These are phyloP conservation scores for Liposcelis brunnea DNA, from an alignment of 2,888 invertebrate genomes.

Conservation along the genomic window DNA sequence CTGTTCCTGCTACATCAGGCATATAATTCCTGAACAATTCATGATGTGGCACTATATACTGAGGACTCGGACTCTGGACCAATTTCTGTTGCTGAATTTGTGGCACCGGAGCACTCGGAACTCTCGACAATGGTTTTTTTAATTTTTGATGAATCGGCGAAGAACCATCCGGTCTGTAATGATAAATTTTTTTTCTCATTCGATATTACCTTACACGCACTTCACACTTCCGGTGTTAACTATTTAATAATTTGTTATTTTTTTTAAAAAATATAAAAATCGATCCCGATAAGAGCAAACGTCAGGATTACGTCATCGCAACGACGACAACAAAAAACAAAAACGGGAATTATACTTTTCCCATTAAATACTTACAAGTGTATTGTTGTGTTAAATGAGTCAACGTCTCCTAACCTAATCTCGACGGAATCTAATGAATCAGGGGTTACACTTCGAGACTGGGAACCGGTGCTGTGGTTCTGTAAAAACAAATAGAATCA, in stretches of 20 bases:
- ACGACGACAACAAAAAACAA: too few relatives aligned
- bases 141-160: neutral
- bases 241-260: neutral
- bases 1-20: conserved; percentile 3
- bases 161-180: neutral
- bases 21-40: conserved; percentile 1
- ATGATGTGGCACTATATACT: neutral
- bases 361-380: conserved; percentile 8
- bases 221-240: neutral
- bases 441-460: conserved; percentile 75
- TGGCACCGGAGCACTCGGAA: conserved; percentile 4
- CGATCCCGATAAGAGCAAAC: too few relatives aligned
- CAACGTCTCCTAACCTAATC: conserved; percentile 11
- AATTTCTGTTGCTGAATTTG: neutral
- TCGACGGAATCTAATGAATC: conserved; percentile 63
- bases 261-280: neutral
- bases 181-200: conserved; percentile 8
- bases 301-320: too few relatives aligned
- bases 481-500: conserved; percentile 26
- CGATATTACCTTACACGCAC: neutral
- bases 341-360: too few relatives aligned
- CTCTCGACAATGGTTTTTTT: conserved; percentile 1
- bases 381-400: conserved; percentile 10
- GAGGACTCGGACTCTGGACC: neutral
- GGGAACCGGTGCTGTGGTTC: conserved; percentile 64